Evolutionary conservation across 2,113 vertebrate genomes (phyloP).

Genomic region (Pleuronectes platessa): DNA sequence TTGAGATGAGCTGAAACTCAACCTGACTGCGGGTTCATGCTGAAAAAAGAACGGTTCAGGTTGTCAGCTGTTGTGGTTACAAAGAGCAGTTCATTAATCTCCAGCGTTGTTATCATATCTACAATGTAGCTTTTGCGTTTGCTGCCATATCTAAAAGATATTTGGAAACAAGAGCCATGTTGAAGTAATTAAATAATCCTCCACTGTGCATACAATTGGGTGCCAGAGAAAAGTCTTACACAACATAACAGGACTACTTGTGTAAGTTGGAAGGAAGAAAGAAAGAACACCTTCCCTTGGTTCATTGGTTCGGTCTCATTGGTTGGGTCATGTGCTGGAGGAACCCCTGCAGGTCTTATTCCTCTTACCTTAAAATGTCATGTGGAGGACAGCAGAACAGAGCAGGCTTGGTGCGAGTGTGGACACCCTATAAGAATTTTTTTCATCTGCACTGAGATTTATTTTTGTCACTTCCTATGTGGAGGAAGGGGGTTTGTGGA

Average conservation of each 20-base stretch:
- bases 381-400: constrained; percentile 14
- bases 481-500: neutral
- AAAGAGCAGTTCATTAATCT: constrained; percentile 14
- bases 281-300: constrained; percentile 2
- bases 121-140: neutral
- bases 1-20: constrained; percentile 38
- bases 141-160: neutral
- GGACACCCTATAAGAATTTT: neutral
- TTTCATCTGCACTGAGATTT: constrained; percentile 2
- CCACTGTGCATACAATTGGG: neutral
- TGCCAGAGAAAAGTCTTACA: neutral
- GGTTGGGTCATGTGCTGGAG: constrained; percentile 1
- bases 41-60: constrained; percentile 36
- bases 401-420: neutral
- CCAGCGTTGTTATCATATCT: neutral
- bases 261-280: constrained; percentile 5
- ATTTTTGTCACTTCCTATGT: neutral
- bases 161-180: constrained; percentile 22
- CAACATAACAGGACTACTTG: neutral
- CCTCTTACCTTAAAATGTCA: constrained; percentile 42
- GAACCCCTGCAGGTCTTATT: constrained; percentile 16
- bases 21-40: constrained; percentile 18
- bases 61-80: constrained; percentile 29
- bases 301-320: constrained; percentile 21
- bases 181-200: neutral